Conservation (phyloP, 2,888 invertebrate species). For the Drosophila basisetae region DNA sequence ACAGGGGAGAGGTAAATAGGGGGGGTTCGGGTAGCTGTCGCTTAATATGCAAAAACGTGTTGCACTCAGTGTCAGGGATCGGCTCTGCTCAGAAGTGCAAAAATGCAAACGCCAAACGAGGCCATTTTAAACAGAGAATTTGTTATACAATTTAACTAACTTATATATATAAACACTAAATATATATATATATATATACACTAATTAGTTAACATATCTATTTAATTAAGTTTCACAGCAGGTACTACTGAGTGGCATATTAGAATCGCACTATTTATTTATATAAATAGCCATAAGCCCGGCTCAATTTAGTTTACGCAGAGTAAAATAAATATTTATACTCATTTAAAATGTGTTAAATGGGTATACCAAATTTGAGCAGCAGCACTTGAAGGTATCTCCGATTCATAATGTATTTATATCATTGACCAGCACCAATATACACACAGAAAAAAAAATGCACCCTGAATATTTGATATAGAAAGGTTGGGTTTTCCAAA, state of each 20-base stretch:
- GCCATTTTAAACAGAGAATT: conserved; percentile 52
- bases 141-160: conserved; percentile 1
- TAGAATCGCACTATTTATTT: not conserved
- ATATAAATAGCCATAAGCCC: not conserved
- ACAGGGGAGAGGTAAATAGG: not conserved
- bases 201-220: not conserved
- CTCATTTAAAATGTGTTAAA: not conserved
- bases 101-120: conserved; percentile 71
- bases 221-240: conserved; percentile 4
- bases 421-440: not conserved
- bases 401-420: not conserved
- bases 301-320: not conserved
- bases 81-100: conserved; percentile 64
- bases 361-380: not conserved
- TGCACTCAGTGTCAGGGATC: conserved; percentile 57
- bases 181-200: not conserved
- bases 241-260: not conserved
- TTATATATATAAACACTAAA: not conserved
- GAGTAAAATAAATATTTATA: not conserved
- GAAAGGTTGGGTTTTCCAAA: too few species aligned
- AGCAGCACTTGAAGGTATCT: not conserved
- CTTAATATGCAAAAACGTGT: conserved; percentile 79
- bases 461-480: not conserved
- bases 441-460: not conserved
- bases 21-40: not conserved